A percentile compares a stretch with the other conserved stretches of the same genome.
Evolutionary conservation across 2,888 invertebrate species (phyloP).

Genomic region (Matsumyia berberina): DNA sequence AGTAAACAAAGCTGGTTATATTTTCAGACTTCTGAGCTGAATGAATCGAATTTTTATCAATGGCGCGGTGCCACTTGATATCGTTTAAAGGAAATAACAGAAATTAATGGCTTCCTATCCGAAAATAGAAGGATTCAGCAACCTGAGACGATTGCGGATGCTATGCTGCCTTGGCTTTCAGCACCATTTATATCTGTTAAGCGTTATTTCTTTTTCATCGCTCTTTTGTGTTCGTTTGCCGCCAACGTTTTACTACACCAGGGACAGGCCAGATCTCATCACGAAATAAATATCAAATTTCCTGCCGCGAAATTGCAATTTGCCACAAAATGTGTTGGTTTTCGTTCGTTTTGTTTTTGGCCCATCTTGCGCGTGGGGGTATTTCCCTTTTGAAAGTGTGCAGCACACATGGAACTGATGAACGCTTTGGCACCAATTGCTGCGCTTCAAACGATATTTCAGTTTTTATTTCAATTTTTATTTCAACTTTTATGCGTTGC

Average conservation of each 20-base stretch:
- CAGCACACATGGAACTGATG: conserved; percentile 35
- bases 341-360: conserved; percentile 9
- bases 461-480: not conserved
- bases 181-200: not conserved
- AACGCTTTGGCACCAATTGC: conserved; percentile 27
- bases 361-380: conserved; percentile 54
- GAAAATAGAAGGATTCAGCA: too few species aligned
- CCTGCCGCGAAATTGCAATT: conserved; percentile 51
- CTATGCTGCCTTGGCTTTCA: not conserved
- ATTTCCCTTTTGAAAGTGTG: conserved; percentile 22
- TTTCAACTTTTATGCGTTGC: not conserved
- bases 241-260: not conserved
- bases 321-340: conserved; percentile 42
- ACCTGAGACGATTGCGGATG: too few species aligned
- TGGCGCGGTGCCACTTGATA: too few species aligned
- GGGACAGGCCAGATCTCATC: conserved; percentile 13
- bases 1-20: too few species aligned
- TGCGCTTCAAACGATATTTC: not conserved
- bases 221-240: not conserved
- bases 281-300: conserved; percentile 51
- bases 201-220: not conserved
- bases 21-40: too few species aligned
- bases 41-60: too few species aligned
- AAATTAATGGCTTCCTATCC: too few species aligned
- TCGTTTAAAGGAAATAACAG: too few species aligned